Conservation (phyloP, 2,888 invertebrate species). For the Meandrusa payeni region DNA sequence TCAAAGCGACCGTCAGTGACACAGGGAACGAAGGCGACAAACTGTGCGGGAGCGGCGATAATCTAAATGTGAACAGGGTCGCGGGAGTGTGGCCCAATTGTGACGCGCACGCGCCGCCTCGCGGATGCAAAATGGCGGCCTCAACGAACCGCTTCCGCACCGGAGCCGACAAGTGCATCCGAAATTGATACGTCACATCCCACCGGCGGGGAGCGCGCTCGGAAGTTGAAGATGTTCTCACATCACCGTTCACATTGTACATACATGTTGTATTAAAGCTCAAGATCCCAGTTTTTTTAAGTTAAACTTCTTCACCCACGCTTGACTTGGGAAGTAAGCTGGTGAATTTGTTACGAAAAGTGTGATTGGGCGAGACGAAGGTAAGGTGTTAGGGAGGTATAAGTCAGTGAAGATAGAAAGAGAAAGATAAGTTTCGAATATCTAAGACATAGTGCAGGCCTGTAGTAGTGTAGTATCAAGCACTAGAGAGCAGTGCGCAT, state of each 20-base stretch:
- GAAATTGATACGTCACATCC: slow-evolving; percentile 41
- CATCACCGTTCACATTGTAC: slow-evolving; percentile 1
- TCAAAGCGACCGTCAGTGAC: slow-evolving; percentile 16
- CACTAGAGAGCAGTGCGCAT: no score
- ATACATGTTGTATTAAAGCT: no score
- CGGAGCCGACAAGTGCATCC: slow-evolving; percentile 55
- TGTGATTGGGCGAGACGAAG: no score
- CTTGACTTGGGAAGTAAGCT: no score
- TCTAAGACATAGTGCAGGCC: no score
- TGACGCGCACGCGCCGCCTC: slow-evolving; percentile 47
- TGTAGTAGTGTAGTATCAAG: no score
- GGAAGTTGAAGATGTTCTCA: slow-evolving; percentile 17
- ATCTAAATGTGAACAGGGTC: slow-evolving; percentile 45
- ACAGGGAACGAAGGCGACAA: slow-evolving; percentile 19
- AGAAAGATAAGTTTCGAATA: no score
- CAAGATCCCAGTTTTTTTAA: no score
- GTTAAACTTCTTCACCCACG: no score
- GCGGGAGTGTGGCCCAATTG: slow-evolving; percentile 38
- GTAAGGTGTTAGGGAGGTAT: no score
- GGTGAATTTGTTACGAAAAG: no score
- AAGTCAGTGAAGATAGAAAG: no score
- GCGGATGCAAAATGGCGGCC: slow-evolving; percentile 56
- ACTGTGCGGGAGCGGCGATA: slow-evolving; percentile 40
- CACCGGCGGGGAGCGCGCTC: slow-evolving; percentile 11
- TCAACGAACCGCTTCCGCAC: slow-evolving; percentile 59